Conservation (phyloP, 1,140 invertebrate genomes). For the Caerostris darwini region DNA sequence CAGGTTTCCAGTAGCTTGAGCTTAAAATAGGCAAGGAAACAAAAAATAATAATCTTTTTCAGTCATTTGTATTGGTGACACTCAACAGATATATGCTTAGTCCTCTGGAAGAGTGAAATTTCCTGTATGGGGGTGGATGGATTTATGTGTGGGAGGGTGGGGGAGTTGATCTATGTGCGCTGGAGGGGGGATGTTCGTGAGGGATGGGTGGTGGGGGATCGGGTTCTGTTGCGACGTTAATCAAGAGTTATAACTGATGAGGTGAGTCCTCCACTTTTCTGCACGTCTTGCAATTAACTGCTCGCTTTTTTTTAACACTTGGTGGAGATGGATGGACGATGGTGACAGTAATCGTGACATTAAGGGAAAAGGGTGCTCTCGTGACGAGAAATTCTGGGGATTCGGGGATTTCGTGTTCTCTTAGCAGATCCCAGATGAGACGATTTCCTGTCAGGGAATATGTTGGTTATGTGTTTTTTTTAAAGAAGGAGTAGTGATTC, state of each 20-base stretch:
- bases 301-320: neutral
- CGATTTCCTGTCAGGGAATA: too few species aligned
- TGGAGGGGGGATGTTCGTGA: neutral
- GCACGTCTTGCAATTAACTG: constrained; percentile 17
- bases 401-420: too few species aligned
- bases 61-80: constrained; percentile 23
- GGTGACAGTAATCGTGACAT: neutral
- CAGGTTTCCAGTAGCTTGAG: neutral
- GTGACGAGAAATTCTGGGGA: neutral
- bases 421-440: too few species aligned
- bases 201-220: neutral
- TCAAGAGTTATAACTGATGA: constrained; percentile 15
- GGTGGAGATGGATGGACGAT: neutral
- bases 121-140: constrained; percentile 1
- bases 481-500: too few species aligned
- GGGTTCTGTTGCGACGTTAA: constrained; percentile 4
- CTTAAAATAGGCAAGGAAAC: neutral
- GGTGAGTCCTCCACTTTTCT: neutral
- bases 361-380: neutral
- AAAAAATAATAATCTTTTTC: neutral
- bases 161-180: neutral
- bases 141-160: neutral
- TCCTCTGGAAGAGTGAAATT: constrained; percentile 4
- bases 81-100: constrained; percentile 14
- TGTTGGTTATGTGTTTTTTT: too few species aligned